Percentiles rank a stretch among this genome's conserved stretches.
phyloP scores from a whole-genome alignment of 2,797 vertebrate genomes.

The Enteromius fasciolatus region DNA sequence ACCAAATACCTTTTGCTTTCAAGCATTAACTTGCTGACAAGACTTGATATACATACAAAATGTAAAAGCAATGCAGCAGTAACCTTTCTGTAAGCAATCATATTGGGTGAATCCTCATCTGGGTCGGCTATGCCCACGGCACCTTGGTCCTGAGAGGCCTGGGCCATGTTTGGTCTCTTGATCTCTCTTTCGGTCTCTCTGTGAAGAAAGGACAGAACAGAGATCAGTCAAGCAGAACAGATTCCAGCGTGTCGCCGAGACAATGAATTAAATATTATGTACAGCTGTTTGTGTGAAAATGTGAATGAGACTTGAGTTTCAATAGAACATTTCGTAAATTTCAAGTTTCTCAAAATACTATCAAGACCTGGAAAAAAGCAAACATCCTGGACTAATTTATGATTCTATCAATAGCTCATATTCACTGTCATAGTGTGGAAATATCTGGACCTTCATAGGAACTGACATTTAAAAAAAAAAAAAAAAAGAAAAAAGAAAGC shows the following conservation, averaged over 20 bases:
- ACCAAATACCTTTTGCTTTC: conserved; percentile 7
- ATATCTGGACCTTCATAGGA: neutral
- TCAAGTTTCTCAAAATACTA: neutral
- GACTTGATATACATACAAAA: conserved; percentile 7
- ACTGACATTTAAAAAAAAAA: too few species aligned
- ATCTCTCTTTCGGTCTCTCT: conserved; percentile 51
- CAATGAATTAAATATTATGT: conserved; percentile 26
- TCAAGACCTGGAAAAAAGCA: neutral
- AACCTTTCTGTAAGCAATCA: conserved; percentile 98
- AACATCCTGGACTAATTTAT: neutral
- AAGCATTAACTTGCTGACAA: conserved; percentile 13
- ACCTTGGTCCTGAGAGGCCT: conserved; percentile 74
- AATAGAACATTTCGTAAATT: neutral
- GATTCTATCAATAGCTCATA: neutral
- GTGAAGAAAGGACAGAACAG: conserved; percentile 25
- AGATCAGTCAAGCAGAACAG: conserved; percentile 40
- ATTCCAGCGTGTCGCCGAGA: neutral
- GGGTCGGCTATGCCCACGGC: conserved; percentile 79
- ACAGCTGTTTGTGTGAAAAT: conserved; percentile 23
- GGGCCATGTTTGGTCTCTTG: conserved; percentile 75
- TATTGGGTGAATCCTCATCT: conserved; percentile 93
- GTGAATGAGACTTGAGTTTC: neutral
- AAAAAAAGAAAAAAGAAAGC: neutral
- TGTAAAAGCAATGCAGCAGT: conserved; percentile 59
- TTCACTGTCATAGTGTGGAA: neutral